A percentile compares a stretch with the other conserved stretches of the same genome.
Evolutionary conservation across 2,888 invertebrate species (phyloP).

Genomic region (Prosapia bicincta): DNA sequence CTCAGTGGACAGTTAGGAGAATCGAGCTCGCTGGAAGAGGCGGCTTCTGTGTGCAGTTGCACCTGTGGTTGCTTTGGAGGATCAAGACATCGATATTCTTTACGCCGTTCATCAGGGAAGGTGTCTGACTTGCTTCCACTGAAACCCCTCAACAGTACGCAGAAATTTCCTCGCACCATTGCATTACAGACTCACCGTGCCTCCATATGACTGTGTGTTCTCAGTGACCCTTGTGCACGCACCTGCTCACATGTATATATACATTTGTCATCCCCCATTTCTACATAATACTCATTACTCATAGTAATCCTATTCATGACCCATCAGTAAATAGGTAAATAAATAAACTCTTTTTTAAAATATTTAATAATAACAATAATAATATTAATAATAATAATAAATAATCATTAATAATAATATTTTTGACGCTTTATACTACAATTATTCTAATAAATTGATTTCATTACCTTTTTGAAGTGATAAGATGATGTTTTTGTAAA

Average conservation of each 20-base stretch:
- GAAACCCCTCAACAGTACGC: slow-evolving; percentile 44
- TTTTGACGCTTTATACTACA: slow-evolving; percentile 29
- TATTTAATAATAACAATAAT: slow-evolving; percentile 17
- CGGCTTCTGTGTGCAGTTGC: slow-evolving; percentile 49
- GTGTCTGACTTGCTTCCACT: slow-evolving; percentile 50
- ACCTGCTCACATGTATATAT: slow-evolving; percentile 2
- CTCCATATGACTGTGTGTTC: slow-evolving; percentile 35
- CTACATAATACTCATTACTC: slow-evolving; percentile 9
- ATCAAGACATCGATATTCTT: slow-evolving; percentile 14
- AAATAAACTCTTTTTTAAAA: slow-evolving; percentile 23
- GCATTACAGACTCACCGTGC: slow-evolving; percentile 38
- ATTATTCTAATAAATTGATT: slow-evolving; percentile 14
- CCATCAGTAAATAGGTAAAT: slow-evolving; percentile 19
- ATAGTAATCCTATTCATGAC: slow-evolving; percentile 7
- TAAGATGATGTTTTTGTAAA: background rate
- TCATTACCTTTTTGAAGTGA: background rate
- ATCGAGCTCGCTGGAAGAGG: slow-evolving; percentile 46
- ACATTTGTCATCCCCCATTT: background rate
- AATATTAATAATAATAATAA: slow-evolving; percentile 27
- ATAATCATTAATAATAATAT: slow-evolving; percentile 20
- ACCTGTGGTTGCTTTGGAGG: slow-evolving; percentile 43
- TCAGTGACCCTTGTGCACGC: background rate
- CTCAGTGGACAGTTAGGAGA: slow-evolving; percentile 57
- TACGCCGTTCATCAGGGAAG: slow-evolving; percentile 12
- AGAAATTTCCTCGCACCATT: slow-evolving; percentile 40